Conservation (phyloP, 2,113 vertebrate genomes). For the Illadopsis cleaveri region DNA sequence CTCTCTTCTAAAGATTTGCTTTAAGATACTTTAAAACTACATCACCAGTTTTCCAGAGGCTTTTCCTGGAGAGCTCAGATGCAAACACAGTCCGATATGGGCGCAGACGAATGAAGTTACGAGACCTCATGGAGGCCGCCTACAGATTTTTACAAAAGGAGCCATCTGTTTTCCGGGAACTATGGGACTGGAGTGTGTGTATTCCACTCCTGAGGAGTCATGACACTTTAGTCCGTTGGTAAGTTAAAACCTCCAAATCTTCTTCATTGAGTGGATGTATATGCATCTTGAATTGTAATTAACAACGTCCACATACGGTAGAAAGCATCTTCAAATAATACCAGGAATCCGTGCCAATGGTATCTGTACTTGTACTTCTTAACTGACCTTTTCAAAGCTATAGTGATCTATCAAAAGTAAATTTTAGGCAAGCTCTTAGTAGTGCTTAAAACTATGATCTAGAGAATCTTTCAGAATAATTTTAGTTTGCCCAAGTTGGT, state of each 20-base stretch:
- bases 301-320: background rate
- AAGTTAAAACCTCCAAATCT: background rate
- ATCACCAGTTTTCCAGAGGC: conserved; percentile 93
- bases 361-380: background rate
- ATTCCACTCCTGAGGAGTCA: conserved; percentile 93
- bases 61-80: conserved; percentile 92
- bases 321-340: background rate
- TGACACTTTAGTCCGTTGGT: conserved; percentile 94
- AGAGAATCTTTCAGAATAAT: background rate
- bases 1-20: conserved; percentile 81
- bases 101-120: conserved; percentile 91
- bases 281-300: background rate
- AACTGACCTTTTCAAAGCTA: background rate
- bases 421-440: background rate
- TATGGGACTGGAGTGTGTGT: conserved; percentile 98
- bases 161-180: conserved; percentile 81
- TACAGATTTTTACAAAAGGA: conserved; percentile 89
- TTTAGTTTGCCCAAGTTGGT: background rate
- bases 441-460: background rate
- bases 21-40: conserved; percentile 87
- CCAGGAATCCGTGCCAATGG: rapidly evolving
- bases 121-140: conserved; percentile 95
- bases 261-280: background rate
- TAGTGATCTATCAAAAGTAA: background rate
- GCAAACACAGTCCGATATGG: conserved; percentile 88